Conservation (phyloP, 2,113 vertebrate genomes). For the Pungitius pungitius region DNA sequence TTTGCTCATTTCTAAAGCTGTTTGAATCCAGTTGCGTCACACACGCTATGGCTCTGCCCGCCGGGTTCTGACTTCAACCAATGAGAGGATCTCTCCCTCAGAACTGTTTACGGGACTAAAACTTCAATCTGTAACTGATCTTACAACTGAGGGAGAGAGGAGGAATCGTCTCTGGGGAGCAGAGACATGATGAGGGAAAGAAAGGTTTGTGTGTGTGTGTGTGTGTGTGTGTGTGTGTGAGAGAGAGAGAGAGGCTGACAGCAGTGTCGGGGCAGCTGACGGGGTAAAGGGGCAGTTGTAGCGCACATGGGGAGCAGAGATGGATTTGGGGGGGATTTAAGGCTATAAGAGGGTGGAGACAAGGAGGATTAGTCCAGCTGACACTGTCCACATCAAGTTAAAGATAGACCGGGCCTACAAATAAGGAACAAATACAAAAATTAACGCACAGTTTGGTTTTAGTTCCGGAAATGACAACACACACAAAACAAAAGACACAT, state of each 20-base stretch:
- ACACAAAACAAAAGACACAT: not conserved
- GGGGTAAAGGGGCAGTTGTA: slow-evolving; percentile 50
- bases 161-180: slow-evolving; percentile 8
- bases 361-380: slow-evolving; percentile 72
- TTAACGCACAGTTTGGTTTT: not conserved
- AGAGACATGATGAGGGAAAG: slow-evolving; percentile 17
- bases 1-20: not conserved
- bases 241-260: slow-evolving; percentile 45
- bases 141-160: not conserved
- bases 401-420: slow-evolving; percentile 18
- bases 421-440: slow-evolving; percentile 35
- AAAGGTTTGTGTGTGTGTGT: slow-evolving; percentile 14
- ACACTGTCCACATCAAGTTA: slow-evolving; percentile 56
- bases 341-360: slow-evolving; percentile 59
- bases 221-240: not conserved
- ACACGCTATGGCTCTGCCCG: not conserved
- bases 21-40: not conserved
- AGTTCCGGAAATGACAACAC: slow-evolving; percentile 19
- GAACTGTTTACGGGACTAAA: not conserved
- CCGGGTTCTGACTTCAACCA: not conserved
- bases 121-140: slow-evolving; percentile 29
- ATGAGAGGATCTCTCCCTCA: not conserved
- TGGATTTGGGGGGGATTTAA: slow-evolving; percentile 74
- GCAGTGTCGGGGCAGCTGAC: slow-evolving; percentile 69
- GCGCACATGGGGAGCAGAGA: slow-evolving; percentile 59